Conservation (phyloP, 2,797 vertebrate species). For the Lepus townsendii region DNA sequence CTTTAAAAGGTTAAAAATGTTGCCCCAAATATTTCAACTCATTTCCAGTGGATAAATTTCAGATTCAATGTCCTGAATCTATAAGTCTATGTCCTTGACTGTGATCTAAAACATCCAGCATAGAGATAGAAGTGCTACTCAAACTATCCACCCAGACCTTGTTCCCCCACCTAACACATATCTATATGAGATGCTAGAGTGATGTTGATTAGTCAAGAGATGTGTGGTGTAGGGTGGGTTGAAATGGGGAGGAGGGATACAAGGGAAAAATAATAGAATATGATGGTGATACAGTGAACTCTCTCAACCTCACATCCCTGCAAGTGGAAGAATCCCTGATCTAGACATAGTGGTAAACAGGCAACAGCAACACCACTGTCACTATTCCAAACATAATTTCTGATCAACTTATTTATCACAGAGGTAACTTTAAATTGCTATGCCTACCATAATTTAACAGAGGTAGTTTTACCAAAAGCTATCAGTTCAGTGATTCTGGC, state of each 20-base stretch:
- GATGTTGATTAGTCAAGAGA: neutral
- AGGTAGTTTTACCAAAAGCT: slow-evolving; percentile 19
- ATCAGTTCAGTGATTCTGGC: slow-evolving; percentile 51
- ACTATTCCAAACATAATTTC: slow-evolving; percentile 2
- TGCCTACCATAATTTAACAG: neutral
- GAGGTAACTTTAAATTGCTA: neutral
- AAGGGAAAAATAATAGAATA: neutral
- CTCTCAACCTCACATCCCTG: neutral
- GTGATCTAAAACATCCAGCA: neutral
- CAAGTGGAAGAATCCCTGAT: neutral
- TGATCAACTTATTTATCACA: neutral
- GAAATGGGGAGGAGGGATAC: neutral
- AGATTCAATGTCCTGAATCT: neutral
- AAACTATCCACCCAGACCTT: neutral
- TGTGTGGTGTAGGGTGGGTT: neutral
- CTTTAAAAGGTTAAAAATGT: neutral
- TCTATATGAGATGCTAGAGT: neutral
- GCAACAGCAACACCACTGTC: neutral
- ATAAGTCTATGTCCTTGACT: neutral
- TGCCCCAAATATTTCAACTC: neutral
- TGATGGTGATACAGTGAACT: neutral
- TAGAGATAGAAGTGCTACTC: neutral
- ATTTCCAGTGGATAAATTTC: neutral
- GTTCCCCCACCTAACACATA: neutral
- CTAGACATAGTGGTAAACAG: neutral